Base-by-base conservation (phyloP, 2,113 vertebrate species). In the Ciconia stormi region DNA sequence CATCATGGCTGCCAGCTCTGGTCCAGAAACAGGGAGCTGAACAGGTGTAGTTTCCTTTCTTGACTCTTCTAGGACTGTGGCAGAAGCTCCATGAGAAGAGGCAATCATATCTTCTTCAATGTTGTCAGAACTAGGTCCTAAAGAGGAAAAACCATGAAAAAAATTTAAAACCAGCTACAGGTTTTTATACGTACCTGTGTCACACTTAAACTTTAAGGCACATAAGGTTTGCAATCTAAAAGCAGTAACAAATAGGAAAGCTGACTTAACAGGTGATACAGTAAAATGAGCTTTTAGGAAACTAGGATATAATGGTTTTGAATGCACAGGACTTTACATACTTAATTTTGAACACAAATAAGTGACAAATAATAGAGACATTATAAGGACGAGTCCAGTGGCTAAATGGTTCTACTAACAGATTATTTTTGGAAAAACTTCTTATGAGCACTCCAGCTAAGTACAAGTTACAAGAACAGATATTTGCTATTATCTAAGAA, bases 1-100 rank as follows among this genome's bases (percentile, higher is more conserved):
- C 99, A 99, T 99, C 99, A 99, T 99, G 83, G 99, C 98, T n/a
- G 99, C 99, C 56, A 99, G 97, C 80, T 99, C 99, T 16, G 99
- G 99, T 20, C 99, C 99, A 13, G 99, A 99, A 27, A 99, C 99
- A 9, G 99, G 99, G 25, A 99, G 98, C 11, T 99, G 99, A 32
- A 98, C 94, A 1, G 99, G 99, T 6, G 98, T 89, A 0, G 98
- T 97, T 96, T 99, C 99, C 81, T 99, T 99, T 89, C 99, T 98
- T 8, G 99, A 99, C 95, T 99, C 99, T 95, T 99, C 99, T 73
- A 99, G 96, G 25, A 99, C 99, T 0, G 99, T 99, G 34, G 99
- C 99, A 27, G 99, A 99, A 70, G 98, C 98, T 67, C 99, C 99
- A 11, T 98, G 99, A 65, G 98, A 97, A 88, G 98, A 98, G 19